Percentiles rank a stretch among this genome's conserved stretches.
Conservation (phyloP, 2,888 invertebrate species). For the Isotomurus palustris region DNA sequence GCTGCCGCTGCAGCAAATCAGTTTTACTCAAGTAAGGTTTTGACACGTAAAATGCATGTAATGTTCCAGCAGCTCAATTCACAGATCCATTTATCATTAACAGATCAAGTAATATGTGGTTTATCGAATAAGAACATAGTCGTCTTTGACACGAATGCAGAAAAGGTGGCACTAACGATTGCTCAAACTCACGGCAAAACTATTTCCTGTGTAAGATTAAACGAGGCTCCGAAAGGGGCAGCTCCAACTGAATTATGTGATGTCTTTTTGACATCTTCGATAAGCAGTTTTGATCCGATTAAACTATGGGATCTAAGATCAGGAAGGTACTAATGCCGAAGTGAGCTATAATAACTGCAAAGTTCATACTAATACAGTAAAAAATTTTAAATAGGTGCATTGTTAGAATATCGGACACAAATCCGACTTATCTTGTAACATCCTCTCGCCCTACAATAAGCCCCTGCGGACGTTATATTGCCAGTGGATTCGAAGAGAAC, state of each 20-base stretch:
- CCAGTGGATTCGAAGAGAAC: conserved; percentile 42
- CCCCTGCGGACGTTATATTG: conserved; percentile 44
- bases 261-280: conserved; percentile 35
- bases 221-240: conserved; percentile 40
- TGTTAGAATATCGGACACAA: conserved; percentile 37
- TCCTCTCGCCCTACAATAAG: conserved; percentile 34
- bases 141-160: conserved; percentile 41
- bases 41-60: background rate
- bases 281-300: conserved; percentile 33
- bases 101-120: conserved; percentile 37
- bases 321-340: conserved; percentile 24
- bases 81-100: background rate
- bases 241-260: conserved; percentile 28
- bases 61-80: background rate
- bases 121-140: conserved; percentile 37
- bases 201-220: conserved; percentile 39
- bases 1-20: conserved; percentile 41
- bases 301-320: conserved; percentile 43
- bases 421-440: conserved; percentile 26
- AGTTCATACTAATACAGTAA: background rate
- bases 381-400: conserved; percentile 29
- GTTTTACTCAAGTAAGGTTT: conserved; percentile 39
- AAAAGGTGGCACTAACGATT: conserved; percentile 23
- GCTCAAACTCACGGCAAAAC: conserved; percentile 36
- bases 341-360: background rate